Conservation (phyloP, 2,797 vertebrate genomes). For the Diceros bicornis region DNA sequence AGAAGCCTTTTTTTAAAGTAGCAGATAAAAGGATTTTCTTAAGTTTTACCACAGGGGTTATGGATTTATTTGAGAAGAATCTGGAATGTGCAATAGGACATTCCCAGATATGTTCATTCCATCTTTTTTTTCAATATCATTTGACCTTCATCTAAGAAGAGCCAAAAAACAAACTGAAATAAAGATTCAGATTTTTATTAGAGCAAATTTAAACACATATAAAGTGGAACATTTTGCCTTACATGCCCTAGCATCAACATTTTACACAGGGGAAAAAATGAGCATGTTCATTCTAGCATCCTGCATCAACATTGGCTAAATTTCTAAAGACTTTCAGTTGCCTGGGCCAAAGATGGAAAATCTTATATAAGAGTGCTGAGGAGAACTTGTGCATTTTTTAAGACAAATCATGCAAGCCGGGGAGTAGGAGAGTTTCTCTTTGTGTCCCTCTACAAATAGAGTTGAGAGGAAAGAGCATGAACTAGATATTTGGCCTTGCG, state of each 20-base stretch:
- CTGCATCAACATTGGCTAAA: constrained; percentile 35
- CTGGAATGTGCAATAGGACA: background rate
- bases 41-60: constrained; percentile 29
- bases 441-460: constrained; percentile 8
- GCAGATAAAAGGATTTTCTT: constrained; percentile 26
- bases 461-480: constrained; percentile 39
- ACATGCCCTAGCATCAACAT: background rate
- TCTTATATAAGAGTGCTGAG: background rate
- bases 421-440: constrained; percentile 1
- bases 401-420: background rate
- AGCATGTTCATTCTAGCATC: constrained; percentile 48
- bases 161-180: constrained; percentile 46
- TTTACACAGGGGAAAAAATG: background rate
- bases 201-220: constrained; percentile 23
- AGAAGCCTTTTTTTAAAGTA: constrained; percentile 31
- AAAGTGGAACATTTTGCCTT: constrained; percentile 53
- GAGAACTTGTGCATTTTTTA: constrained; percentile 9
- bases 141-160: constrained; percentile 68
- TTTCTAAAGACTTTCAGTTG: constrained; percentile 56
- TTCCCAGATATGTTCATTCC: constrained; percentile 34
- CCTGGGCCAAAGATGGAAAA: constrained; percentile 14
- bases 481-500: constrained; percentile 14
- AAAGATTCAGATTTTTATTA: constrained; percentile 68
- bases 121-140: constrained; percentile 52
- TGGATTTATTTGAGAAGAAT: constrained; percentile 66